Percentiles rank a stretch among this genome's conserved stretches.
Evolutionary conservation across 2,888 invertebrate species (phyloP).

Genomic region (Polyommatus iphigenia): DNA sequence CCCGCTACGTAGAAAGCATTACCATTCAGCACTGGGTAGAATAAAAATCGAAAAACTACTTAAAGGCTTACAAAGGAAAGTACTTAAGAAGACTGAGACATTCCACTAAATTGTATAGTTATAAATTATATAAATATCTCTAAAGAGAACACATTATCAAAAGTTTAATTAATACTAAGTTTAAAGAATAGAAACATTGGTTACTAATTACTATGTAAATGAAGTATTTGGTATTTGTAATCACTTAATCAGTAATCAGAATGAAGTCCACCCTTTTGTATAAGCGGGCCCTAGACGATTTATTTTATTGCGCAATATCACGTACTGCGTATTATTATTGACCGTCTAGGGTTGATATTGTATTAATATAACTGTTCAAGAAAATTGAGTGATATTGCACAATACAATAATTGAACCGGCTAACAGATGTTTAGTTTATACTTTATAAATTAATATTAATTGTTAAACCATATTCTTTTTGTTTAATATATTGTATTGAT

Average conservation of each 20-base stretch:
- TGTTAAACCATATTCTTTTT: not conserved
- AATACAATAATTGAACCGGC: no score
- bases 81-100: slow-evolving; percentile 73
- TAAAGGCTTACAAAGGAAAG: slow-evolving; percentile 45
- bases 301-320: no score
- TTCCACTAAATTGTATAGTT: slow-evolving; percentile 54
- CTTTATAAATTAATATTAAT: not conserved
- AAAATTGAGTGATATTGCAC: no score
- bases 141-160: slow-evolving; percentile 21
- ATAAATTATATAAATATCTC: slow-evolving; percentile 29
- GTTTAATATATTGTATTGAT: not conserved
- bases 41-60: slow-evolving; percentile 20
- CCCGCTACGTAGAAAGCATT: not conserved
- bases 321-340: no score
- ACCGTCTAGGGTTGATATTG: no score
- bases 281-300: not conserved
- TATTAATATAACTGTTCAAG: no score
- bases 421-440: not conserved
- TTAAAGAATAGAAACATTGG: slow-evolving; percentile 24
- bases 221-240: not conserved
- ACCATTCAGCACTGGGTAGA: not conserved
- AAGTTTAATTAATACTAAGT: not conserved
- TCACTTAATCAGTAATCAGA: not conserved
- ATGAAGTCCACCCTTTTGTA: not conserved
- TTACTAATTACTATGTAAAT: not conserved